These are phyloP conservation scores for Schrankia costaestrigalis DNA, from an alignment of 2,888 invertebrate genomes.

Conservation along the genomic window DNA sequence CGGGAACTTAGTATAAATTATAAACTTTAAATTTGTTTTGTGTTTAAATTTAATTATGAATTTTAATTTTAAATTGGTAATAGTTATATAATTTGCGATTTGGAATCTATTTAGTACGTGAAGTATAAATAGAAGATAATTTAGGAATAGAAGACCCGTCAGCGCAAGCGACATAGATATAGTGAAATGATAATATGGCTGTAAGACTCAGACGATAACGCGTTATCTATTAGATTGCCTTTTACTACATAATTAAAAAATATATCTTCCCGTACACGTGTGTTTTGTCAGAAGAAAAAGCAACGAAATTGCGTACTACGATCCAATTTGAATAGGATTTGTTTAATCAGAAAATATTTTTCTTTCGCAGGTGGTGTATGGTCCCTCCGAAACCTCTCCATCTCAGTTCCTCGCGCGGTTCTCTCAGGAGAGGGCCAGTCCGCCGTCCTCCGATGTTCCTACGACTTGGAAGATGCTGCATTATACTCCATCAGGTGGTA, in stretches of 20 bases:
- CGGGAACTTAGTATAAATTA: slow-evolving; percentile 1
- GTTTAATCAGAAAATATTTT: not conserved
- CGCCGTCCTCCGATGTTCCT: slow-evolving; percentile 78
- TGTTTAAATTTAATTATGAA: not conserved
- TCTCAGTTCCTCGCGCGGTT: slow-evolving; percentile 78
- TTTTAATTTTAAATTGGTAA: too few species aligned
- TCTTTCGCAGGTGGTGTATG: slow-evolving; percentile 62
- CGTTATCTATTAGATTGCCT: too few species aligned
- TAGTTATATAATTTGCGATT: too few species aligned
- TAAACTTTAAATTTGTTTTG: slow-evolving; percentile 4
- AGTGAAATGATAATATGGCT: too few species aligned
- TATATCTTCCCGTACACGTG: too few species aligned
- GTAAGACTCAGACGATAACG: too few species aligned
- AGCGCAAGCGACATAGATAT: too few species aligned
- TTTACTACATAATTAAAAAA: too few species aligned
- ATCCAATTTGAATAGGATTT: not conserved
- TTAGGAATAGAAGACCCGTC: too few species aligned
- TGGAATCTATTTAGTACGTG: too few species aligned
- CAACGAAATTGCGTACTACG: not conserved
- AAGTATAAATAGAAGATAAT: too few species aligned
- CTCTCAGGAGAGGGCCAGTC: slow-evolving; percentile 74
- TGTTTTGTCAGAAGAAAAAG: not conserved
- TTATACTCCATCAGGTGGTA: slow-evolving; percentile 87
- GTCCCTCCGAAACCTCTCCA: slow-evolving; percentile 70
- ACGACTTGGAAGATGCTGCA: slow-evolving; percentile 82